Evolutionary conservation across 2,888 invertebrate genomes (phyloP).

Genomic region (Podabrus alpinus): DNA sequence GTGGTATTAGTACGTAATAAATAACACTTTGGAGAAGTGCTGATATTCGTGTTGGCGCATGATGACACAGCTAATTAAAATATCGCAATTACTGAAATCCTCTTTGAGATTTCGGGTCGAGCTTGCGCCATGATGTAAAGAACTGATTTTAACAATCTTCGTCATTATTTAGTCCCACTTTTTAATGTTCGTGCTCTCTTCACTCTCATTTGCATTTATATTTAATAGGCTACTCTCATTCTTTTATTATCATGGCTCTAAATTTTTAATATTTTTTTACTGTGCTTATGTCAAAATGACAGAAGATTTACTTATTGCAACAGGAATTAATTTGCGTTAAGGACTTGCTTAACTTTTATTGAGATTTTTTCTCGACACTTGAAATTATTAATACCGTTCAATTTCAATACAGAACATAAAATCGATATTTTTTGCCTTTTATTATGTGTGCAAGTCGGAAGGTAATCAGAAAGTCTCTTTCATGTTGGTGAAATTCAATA

Average conservation of each 20-base stretch:
- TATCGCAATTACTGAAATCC: constrained; percentile 47
- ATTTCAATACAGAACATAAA: neutral
- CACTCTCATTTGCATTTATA: constrained; percentile 38
- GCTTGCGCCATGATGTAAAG: constrained; percentile 26
- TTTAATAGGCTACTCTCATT: constrained; percentile 35
- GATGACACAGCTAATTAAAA: constrained; percentile 50
- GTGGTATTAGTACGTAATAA: constrained; percentile 23
- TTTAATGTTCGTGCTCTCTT: constrained; percentile 26
- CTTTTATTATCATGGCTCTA: constrained; percentile 12
- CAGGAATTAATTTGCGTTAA: constrained; percentile 9
- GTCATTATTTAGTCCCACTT: constrained; percentile 25
- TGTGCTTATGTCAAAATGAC: constrained; percentile 9
- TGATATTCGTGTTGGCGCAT: constrained; percentile 42
- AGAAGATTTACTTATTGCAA: constrained; percentile 11
- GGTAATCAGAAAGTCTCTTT: constrained; percentile 42
- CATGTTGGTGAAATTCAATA: constrained; percentile 45
- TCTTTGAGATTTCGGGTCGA: constrained; percentile 37
- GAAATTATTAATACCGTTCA: neutral
- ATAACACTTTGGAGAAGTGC: constrained; percentile 25
- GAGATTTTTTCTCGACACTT: neutral
- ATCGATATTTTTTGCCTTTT: constrained; percentile 10
- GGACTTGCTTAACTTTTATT: neutral
- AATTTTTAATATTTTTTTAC: constrained; percentile 4
- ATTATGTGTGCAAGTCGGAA: constrained; percentile 9
- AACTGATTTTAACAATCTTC: constrained; percentile 22